Evolutionary conservation across 2,797 vertebrate genomes (phyloP).

Genomic region (Acestrorhynchus altus): DNA sequence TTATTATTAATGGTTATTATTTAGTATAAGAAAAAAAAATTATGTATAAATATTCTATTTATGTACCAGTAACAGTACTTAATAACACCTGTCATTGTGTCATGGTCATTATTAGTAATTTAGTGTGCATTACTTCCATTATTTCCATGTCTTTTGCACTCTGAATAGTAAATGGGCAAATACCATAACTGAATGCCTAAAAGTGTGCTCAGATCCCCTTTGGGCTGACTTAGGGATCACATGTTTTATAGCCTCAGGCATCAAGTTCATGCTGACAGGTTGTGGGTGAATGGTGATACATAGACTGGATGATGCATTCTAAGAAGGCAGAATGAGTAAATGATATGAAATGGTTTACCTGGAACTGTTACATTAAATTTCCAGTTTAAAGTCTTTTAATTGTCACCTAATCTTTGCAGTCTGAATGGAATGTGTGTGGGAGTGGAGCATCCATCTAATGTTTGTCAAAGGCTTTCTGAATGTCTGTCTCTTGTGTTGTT

Average conservation of each 20-base stretch:
- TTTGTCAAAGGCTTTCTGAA: neutral
- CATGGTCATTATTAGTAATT: too few species aligned
- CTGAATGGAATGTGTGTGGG: neutral
- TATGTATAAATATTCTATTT: too few species aligned
- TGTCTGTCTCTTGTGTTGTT: slow-evolving; percentile 35
- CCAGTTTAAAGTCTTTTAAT: neutral
- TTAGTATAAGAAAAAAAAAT: too few species aligned
- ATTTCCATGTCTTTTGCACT: too few species aligned
- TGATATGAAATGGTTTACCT: neutral
- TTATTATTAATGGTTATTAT: too few species aligned
- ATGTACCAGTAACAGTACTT: too few species aligned
- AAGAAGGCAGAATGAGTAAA: neutral
- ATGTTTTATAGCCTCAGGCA: neutral
- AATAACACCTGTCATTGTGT: too few species aligned
- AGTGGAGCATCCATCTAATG: neutral
- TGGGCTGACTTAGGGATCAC: neutral
- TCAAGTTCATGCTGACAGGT: slow-evolving; percentile 20
- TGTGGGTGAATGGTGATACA: slow-evolving; percentile 8
- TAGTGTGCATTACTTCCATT: too few species aligned
- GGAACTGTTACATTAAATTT: neutral
- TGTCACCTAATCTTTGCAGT: neutral
- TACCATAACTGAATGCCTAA: neutral
- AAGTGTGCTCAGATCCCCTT: neutral
- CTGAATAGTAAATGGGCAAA: too few species aligned
- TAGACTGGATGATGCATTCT: neutral